Conservation (phyloP, 2,113 vertebrate genomes). For the Pluvialis apricaria region DNA sequence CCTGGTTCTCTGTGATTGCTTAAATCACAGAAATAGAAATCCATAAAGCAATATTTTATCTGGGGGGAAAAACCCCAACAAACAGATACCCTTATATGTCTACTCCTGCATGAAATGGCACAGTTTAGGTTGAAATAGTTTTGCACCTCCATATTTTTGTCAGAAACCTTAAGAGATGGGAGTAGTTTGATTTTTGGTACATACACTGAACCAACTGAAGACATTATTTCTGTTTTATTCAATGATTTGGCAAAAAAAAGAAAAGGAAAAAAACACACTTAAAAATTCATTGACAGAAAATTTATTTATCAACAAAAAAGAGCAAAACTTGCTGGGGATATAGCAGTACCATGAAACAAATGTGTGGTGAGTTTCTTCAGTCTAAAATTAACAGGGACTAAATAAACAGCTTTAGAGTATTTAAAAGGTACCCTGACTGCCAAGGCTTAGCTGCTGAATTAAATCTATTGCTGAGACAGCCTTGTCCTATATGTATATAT, state of each 20-base stretch:
- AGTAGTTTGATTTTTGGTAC: background rate
- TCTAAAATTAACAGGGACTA: background rate
- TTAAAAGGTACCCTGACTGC: background rate
- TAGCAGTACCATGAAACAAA: background rate
- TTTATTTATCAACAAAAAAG: background rate
- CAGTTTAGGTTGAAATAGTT: background rate
- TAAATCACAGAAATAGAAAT: background rate
- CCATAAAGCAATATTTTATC: background rate
- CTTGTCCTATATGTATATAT: background rate
- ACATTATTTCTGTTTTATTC: background rate
- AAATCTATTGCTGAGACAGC: background rate
- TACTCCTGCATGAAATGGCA: background rate
- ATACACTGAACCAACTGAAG: background rate
- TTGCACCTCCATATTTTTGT: background rate
- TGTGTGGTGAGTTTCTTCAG: background rate
- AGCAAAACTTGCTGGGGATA: background rate
- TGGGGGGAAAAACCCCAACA: accelerated
- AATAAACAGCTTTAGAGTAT: background rate
- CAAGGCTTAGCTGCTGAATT: constrained; percentile 10
- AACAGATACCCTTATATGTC: background rate
- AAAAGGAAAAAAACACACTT: background rate
- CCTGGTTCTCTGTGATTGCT: background rate
- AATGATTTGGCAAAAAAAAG: background rate
- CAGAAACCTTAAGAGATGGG: background rate
- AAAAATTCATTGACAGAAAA: background rate